These are phyloP conservation scores for Scortum barcoo DNA, from an alignment of 2,113 vertebrate genomes.

Conservation along the genomic window DNA sequence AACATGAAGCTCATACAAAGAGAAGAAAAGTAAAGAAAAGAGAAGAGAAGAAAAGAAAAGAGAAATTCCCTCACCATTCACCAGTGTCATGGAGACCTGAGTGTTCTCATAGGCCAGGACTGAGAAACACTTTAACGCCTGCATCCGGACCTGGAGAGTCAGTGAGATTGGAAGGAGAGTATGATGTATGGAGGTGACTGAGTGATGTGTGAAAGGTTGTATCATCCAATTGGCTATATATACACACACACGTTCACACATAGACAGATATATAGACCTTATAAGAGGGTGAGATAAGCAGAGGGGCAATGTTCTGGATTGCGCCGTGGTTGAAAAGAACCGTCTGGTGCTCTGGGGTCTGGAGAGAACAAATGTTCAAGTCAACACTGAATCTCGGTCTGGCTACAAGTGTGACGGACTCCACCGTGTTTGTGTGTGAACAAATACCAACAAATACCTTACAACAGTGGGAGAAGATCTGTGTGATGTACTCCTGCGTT, in stretches of 20 bases:
- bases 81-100: constrained; percentile 96
- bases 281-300: constrained; percentile 93
- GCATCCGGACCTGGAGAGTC: constrained; percentile 93
- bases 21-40: background rate
- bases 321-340: constrained; percentile 97
- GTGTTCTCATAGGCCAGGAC: constrained; percentile 98
- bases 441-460: constrained; percentile 89
- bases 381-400: background rate
- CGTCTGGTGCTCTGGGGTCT: constrained; percentile 98
- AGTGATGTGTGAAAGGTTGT: background rate
- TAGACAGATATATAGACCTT: constrained; percentile 87
- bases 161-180: background rate
- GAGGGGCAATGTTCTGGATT: constrained; percentile 96
- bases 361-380: constrained; percentile 45
- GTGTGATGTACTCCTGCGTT: constrained; percentile 98
- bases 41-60: constrained; percentile 50
- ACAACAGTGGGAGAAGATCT: constrained; percentile 99
- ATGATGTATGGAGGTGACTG: background rate
- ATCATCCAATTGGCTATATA: background rate
- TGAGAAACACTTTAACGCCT: constrained; percentile 98
- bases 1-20: background rate
- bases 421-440: constrained; percentile 21
- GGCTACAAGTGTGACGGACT: background rate
- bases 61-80: constrained; percentile 91
- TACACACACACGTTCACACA: background rate